Percentiles rank a stretch among this genome's conserved stretches.
Conservation (phyloP, 2,888 invertebrate genomes). For the Phortica okadai region DNA sequence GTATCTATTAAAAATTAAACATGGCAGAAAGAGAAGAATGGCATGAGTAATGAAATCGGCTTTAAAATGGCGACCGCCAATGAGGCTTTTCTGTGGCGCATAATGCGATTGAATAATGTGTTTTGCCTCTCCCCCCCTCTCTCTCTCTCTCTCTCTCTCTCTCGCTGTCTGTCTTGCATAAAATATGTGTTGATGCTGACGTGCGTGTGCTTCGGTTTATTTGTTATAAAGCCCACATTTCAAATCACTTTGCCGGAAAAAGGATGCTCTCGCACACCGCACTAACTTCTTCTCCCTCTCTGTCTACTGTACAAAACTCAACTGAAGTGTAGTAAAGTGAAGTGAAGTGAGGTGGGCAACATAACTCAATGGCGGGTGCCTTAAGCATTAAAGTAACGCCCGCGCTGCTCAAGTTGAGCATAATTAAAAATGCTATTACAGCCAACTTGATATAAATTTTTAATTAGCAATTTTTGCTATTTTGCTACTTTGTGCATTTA, state of each 20-base stretch:
- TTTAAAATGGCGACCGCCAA: conserved; percentile 18
- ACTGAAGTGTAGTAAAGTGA: background rate
- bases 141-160: background rate
- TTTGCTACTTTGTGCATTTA: conserved; percentile 64
- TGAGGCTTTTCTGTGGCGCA: conserved; percentile 10
- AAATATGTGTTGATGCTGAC: background rate
- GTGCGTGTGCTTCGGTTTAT: background rate
- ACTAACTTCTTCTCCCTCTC: background rate
- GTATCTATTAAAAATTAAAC: conserved; percentile 15
- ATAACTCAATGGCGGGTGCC: background rate
- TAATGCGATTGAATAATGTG: conserved; percentile 34
- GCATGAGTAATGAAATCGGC: conserved; percentile 17
- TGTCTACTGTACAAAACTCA: too few species aligned
- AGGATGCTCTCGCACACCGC: background rate
- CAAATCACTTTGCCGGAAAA: conserved; percentile 4
- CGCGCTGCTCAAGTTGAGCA: conserved; percentile 60
- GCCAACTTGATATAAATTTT: conserved; percentile 75
- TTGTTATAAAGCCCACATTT: background rate
- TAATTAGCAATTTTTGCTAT: conserved; percentile 76
- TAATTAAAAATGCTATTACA: conserved; percentile 75
- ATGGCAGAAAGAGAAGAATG: background rate
- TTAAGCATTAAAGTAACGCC: background rate
- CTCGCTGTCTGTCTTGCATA: background rate
- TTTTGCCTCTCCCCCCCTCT: background rate
- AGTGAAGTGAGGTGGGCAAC: background rate